Percentiles rank a stretch among this genome's conserved stretches.
Evolutionary conservation across 2,113 vertebrate genomes (phyloP).

Genomic region (Carassius carassius): DNA sequence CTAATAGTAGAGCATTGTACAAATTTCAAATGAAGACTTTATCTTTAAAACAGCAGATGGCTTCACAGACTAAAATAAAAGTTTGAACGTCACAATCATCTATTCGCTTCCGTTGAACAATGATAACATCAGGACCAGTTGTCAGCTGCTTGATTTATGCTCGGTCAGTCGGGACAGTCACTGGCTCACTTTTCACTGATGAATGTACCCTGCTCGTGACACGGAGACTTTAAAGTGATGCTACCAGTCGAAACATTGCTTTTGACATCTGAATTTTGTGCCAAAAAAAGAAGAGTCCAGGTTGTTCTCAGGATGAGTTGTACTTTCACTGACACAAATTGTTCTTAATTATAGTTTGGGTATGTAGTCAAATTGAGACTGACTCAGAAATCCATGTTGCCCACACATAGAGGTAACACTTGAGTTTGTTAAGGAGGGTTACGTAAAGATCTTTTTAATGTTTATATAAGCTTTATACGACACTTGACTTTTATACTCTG

Average conservation of each 20-base stretch:
- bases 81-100: neutral
- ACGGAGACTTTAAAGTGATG: slow-evolving; percentile 17
- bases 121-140: slow-evolving; percentile 25
- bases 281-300: neutral
- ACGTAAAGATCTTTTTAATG: slow-evolving; percentile 39
- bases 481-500: slow-evolving; percentile 19
- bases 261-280: slow-evolving; percentile 19
- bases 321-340: neutral
- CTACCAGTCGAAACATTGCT: neutral
- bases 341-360: slow-evolving; percentile 10
- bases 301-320: slow-evolving; percentile 2
- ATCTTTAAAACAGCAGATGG: neutral
- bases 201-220: neutral
- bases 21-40: neutral
- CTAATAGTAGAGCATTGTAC: neutral
- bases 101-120: neutral
- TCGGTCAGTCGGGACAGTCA: slow-evolving; percentile 7
- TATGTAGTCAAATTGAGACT: slow-evolving; percentile 19
- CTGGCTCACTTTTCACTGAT: slow-evolving; percentile 8
- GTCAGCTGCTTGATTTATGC: slow-evolving; percentile 16
- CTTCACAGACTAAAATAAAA: neutral
- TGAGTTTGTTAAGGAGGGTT: slow-evolving; percentile 28
- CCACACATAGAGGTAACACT: slow-evolving; percentile 39
- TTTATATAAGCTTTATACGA: slow-evolving; percentile 37
- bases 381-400: slow-evolving; percentile 39